Evolutionary conservation across 2,113 vertebrate species (phyloP), one percentile per base, ranked within the genome.

Genomic region (Notiomystis cincta): DNA sequence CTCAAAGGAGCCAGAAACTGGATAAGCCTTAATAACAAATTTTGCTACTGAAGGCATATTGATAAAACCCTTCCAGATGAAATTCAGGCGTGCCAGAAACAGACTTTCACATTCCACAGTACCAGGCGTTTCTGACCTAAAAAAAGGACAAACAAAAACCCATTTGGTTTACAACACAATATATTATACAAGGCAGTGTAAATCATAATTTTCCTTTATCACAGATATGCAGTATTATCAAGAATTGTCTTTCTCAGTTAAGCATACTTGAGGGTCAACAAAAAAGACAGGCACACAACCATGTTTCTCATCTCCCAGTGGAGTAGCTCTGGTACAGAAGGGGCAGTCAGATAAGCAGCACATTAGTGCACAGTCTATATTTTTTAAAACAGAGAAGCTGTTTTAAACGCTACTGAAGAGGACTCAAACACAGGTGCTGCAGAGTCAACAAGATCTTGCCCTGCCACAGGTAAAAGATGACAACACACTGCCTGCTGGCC

Each of bases 41-140:
- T 99, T 99, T 24, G 99, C 99, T 82, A 99, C 99, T 56, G 98
- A 98, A 35, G 98, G 98, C 99, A 99, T 99, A 83, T 99, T 99
- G 97, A 99, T 98, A 97, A 99, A 99, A 66, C 99, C 99, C 88
- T 99, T 98, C 99, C 99, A 99, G 96, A 99, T 97, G 71, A 96
- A 98, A 95, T 98, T 98, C 95, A 99, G 96, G 81, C 97, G 98
- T 85, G 98, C 98, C 57, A 99, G 98, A 96, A 99, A 99, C 27
- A 98, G 96, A 17, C 98, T 98, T 92, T 99, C 98, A 96, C 99
- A 99, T 86, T 99, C 99, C 97, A 98, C 98, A 77, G 97, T 98
- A 84, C 98, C 98, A 80, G 98, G 97, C 10, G 98, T 98, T 96
- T 98, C 98, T 93, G 97, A 97, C 88, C 98, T 98, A 89, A 90